Percentiles rank a stretch among this genome's conserved stretches.
Evolutionary conservation across 2,888 invertebrate species (phyloP).

Genomic region (Theodoxus fluviatilis): DNA sequence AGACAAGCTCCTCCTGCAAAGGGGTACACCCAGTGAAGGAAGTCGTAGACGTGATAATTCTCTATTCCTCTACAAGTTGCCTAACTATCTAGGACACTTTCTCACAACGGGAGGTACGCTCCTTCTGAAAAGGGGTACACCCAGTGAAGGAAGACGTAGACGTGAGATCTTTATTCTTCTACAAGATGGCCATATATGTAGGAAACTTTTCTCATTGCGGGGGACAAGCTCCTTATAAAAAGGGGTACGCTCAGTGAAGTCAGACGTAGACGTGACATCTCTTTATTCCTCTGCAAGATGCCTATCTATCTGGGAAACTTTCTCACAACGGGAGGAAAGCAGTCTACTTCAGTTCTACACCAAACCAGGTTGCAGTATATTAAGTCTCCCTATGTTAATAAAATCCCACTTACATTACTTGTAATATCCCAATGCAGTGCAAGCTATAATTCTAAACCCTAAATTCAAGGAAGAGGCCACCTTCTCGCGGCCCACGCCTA

Average conservation of each 20-base stretch:
- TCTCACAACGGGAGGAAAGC: constrained; percentile 21
- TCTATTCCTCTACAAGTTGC: too few relatives aligned
- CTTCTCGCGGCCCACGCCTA: too few relatives aligned
- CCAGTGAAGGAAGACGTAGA: background rate
- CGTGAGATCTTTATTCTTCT: background rate
- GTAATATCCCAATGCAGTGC: too few relatives aligned
- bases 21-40: background rate
- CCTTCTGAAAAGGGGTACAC: constrained; percentile 47
- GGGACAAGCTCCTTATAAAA: constrained; percentile 58
- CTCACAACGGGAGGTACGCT: constrained; percentile 32
- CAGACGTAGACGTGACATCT: background rate
- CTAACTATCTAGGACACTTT: background rate
- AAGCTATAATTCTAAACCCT: too few relatives aligned
- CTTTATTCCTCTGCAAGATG: too few relatives aligned
- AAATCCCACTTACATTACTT: too few relatives aligned
- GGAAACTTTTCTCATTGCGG: background rate
- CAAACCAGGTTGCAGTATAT: too few relatives aligned
- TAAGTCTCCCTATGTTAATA: too few relatives aligned
- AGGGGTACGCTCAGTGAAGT: background rate
- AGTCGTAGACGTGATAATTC: background rate
- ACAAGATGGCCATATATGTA: too few relatives aligned
- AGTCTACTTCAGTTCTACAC: too few relatives aligned
- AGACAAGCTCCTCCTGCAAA: constrained; percentile 57
- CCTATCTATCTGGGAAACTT: background rate
- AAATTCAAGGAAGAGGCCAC: too few relatives aligned